These are phyloP conservation scores for Cyprichromis sp. DNA, from an alignment of 2,113 vertebrate species.

Conservation along the genomic window DNA sequence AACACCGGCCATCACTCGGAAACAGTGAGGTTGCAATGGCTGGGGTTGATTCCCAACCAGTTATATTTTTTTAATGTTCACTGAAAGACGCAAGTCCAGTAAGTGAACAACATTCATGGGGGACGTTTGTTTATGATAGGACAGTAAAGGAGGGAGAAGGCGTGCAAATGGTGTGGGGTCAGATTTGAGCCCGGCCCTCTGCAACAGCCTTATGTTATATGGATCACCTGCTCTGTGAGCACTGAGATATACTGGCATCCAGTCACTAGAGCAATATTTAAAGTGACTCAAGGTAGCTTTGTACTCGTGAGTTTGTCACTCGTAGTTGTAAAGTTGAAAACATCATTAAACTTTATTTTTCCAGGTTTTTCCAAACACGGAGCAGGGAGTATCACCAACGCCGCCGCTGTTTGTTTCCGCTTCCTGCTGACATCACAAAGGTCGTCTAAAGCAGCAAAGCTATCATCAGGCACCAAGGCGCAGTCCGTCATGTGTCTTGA, in stretches of 20 bases:
- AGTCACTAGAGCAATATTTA: neutral
- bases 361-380: neutral
- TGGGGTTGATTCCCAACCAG: neutral
- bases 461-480: neutral
- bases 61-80: fast-evolving
- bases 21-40: neutral
- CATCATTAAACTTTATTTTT: neutral
- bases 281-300: fast-evolving
- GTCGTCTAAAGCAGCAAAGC: neutral
- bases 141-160: neutral
- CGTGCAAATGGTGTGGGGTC: neutral
- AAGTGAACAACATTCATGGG: neutral
- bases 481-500: fast-evolving
- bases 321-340: neutral
- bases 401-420: fast-evolving
- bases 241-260: neutral
- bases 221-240: neutral
- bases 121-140: neutral
- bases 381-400: fast-evolving
- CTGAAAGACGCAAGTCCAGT: neutral
- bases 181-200: neutral
- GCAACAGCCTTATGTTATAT: fast-evolving
- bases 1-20: fast-evolving
- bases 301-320: neutral
- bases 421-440: neutral